These are phyloP conservation scores for Magallana nippona DNA, from an alignment of 2,888 invertebrate genomes.

Conservation along the genomic window DNA sequence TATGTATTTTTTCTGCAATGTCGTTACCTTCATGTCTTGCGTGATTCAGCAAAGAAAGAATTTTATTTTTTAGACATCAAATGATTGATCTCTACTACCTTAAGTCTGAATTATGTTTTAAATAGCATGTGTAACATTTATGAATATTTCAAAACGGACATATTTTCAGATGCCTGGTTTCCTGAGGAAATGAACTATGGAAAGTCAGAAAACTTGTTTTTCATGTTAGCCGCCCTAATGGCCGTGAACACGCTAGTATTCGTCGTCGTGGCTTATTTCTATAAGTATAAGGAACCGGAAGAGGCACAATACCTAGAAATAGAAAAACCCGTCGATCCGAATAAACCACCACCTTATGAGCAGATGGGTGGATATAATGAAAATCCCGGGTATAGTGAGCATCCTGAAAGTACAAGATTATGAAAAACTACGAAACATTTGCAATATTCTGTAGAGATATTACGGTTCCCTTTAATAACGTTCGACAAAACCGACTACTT, in stretches of 20 bases:
- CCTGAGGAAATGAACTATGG: conserved; percentile 71
- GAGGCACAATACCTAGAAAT: not conserved
- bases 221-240: conserved; percentile 67
- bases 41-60: no score
- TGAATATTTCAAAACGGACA: no score
- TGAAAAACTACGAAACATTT: not conserved
- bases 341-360: conserved; percentile 1
- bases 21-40: not conserved
- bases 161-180: conserved; percentile 68
- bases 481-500: no score
- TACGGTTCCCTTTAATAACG: no score
- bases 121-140: no score
- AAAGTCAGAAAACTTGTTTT: conserved; percentile 68
- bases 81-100: no score
- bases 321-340: not conserved
- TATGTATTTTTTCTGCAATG: not conserved
- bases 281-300: conserved; percentile 52
- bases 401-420: not conserved
- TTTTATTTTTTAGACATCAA: not conserved
- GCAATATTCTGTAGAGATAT: no score
- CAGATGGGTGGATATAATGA: not conserved
- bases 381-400: not conserved
- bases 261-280: conserved; percentile 59
- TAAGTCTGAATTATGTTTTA: no score
- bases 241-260: conserved; percentile 64